Base-by-base conservation (phyloP, 1,140 invertebrate genomes). In the Microplitis mediator region DNA sequence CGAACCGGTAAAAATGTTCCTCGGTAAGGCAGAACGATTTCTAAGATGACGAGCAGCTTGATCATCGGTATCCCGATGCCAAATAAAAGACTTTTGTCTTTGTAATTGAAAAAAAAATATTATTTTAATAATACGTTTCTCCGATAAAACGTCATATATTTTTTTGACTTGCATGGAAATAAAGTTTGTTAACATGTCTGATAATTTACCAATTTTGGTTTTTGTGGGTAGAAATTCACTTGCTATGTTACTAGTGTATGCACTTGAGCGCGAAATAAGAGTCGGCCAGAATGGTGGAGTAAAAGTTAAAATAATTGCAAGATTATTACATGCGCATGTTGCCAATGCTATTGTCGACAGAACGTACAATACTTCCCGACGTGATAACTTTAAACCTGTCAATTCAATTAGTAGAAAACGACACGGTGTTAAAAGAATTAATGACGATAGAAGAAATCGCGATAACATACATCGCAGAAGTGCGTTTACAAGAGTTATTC, bases 41-140 rank as follows among this genome's bases (percentile, higher is more conserved):
- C 80, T 81, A 76, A 87, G 82, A 84, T 87, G 84, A 88, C 82
- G 80, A 84, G 79, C 81, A 80, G 78, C 81, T 79, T 69, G 72
- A 79, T 76, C 78, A 81, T 78, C 81, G 79, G 75, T 79, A 78
- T 82, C 80, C 81, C 75, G 74, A 83, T 73, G 80, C 75, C 76
- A 78, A 34, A 39, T 16, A 54, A 52, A 50, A n/a, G 54, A 31
- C 56, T 61, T n/a, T 60, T 36, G 23, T 36, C 14, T 34, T 69
- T 35, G 11, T 45, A 9, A 45, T 45, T 9, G 39, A 6, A 9
- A 45, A 0, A 4, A 9, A 45, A 9, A 45, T 45, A 9, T 39
- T 5, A 39, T 5, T 45, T 45, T 6, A 6, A 45, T 45, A 45
- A 45, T 45, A 45, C 39, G 5, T 45, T 45, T 45, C 8, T 45